Evolutionary conservation across 2,797 vertebrate genomes (phyloP).

Genomic region (Sebastolobus alascanus): DNA sequence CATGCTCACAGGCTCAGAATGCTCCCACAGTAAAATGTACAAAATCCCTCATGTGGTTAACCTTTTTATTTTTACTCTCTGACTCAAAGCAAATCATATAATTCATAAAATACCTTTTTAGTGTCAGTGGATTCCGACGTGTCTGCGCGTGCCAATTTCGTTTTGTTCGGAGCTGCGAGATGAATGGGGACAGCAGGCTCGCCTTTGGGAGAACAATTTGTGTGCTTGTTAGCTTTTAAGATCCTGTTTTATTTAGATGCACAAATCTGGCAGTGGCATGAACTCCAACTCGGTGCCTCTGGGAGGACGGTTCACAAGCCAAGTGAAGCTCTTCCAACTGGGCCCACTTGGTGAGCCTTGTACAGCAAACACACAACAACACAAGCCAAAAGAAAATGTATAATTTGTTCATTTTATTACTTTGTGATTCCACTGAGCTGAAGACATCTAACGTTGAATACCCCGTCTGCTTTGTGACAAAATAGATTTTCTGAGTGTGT

Average conservation of each 20-base stretch:
- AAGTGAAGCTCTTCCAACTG: constrained; percentile 62
- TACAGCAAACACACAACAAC: constrained; percentile 16
- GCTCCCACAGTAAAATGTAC: constrained; percentile 2
- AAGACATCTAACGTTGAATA: constrained; percentile 5
- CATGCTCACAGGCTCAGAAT: constrained; percentile 17
- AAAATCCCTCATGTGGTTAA: constrained; percentile 22
- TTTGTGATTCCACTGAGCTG: constrained; percentile 36
- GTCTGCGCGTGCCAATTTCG: constrained; percentile 44
- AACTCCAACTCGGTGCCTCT: constrained; percentile 60
- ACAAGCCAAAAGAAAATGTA: constrained; percentile 50
- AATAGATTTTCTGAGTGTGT: constrained; percentile 32
- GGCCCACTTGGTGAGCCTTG: constrained; percentile 41
- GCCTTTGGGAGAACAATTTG: constrained; percentile 62
- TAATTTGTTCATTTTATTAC: constrained; percentile 54
- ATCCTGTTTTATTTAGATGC: constrained; percentile 76
- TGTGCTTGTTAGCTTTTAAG: constrained; percentile 75
- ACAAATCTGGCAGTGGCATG: constrained; percentile 69
- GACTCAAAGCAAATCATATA: constrained; percentile 25
- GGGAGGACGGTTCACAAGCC: constrained; percentile 63
- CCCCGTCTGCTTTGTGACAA: constrained; percentile 34
- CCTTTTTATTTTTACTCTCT: constrained; percentile 19
- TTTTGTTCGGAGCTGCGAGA: constrained; percentile 43
- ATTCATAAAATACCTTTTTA: constrained; percentile 41
- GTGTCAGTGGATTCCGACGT: constrained; percentile 31
- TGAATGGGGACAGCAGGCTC: constrained; percentile 51